Evolutionary conservation across 37 sponge, comb jelly and placozoan genomes (phyloP).

Genomic region (Halisarca cf. caerulea): DNA sequence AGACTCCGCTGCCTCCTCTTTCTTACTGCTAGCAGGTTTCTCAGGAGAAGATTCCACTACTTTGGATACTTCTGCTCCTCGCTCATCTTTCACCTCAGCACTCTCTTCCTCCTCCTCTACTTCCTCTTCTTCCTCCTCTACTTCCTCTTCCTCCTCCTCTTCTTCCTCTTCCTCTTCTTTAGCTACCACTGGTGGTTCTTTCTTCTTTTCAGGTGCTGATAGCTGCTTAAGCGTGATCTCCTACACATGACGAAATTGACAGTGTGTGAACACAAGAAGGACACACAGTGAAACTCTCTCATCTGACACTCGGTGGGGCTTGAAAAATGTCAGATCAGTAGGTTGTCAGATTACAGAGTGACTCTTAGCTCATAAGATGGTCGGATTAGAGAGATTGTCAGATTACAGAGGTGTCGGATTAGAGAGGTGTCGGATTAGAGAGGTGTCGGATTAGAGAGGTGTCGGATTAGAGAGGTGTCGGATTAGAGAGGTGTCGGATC

Average conservation of each 20-base stretch:
- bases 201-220: background rate
- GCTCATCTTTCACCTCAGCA: background rate
- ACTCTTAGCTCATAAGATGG: too few species aligned
- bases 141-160: constrained; percentile 43
- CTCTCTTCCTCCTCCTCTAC: constrained; percentile 9
- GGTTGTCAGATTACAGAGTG: too few species aligned
- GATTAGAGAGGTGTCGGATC: too few species aligned
- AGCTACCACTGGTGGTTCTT: background rate
- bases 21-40: background rate
- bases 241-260: too few species aligned
- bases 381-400: too few species aligned
- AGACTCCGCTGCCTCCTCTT: background rate
- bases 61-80: background rate
- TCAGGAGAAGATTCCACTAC: background rate
- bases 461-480: too few species aligned
- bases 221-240: constrained; percentile 68
- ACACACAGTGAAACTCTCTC: too few species aligned
- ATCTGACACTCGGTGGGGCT: too few species aligned
- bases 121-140: constrained; percentile 50
- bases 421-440: too few species aligned
- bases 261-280: too few species aligned
- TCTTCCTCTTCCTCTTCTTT: constrained; percentile 18
- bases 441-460: too few species aligned
- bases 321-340: background rate
- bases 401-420: too few species aligned